Evolutionary conservation across 2,888 invertebrate species (phyloP).

Genomic region (Lycia hirtaria): DNA sequence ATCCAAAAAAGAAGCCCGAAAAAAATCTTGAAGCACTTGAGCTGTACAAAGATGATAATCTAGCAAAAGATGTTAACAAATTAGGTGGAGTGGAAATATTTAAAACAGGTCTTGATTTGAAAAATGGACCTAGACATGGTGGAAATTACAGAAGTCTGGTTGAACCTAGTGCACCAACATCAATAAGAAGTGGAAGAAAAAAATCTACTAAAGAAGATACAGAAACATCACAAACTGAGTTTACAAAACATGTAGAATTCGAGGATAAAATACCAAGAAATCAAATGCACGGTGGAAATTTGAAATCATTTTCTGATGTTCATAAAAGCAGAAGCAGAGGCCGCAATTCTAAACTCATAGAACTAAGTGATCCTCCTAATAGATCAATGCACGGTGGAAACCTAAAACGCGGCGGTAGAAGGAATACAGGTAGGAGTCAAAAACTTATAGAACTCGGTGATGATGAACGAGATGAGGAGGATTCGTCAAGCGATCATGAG

Average conservation of each 20-base stretch:
- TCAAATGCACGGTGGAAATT: slow-evolving; percentile 53
- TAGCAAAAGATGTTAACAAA: slow-evolving; percentile 75
- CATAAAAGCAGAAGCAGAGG: slow-evolving; percentile 47
- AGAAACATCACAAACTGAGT: slow-evolving; percentile 65
- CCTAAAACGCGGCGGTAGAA: slow-evolving; percentile 50
- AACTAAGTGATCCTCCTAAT: slow-evolving; percentile 49
- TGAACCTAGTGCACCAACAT: slow-evolving; percentile 38
- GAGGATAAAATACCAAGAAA: slow-evolving; percentile 45
- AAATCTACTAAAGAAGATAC: slow-evolving; percentile 47
- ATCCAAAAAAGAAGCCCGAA: slow-evolving; percentile 48
- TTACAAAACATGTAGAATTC: slow-evolving; percentile 55
- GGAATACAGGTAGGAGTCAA: slow-evolving; percentile 49
- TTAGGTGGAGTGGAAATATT: slow-evolving; percentile 77
- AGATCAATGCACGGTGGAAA: slow-evolving; percentile 64
- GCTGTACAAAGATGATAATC: slow-evolving; percentile 73
- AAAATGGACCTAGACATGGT: slow-evolving; percentile 72
- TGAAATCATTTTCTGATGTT: slow-evolving; percentile 49
- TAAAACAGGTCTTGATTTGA: slow-evolving; percentile 63
- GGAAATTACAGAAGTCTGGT: slow-evolving; percentile 74
- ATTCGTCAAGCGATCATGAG: slow-evolving; percentile 47
- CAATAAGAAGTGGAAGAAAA: slow-evolving; percentile 17
- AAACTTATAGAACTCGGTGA: slow-evolving; percentile 68
- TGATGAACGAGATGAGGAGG: slow-evolving; percentile 52
- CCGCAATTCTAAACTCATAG: slow-evolving; percentile 58
- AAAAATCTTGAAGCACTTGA: slow-evolving; percentile 66